Evolutionary conservation across 2,113 vertebrate genomes (phyloP).

Genomic region (Nothoprocta perdicaria): DNA sequence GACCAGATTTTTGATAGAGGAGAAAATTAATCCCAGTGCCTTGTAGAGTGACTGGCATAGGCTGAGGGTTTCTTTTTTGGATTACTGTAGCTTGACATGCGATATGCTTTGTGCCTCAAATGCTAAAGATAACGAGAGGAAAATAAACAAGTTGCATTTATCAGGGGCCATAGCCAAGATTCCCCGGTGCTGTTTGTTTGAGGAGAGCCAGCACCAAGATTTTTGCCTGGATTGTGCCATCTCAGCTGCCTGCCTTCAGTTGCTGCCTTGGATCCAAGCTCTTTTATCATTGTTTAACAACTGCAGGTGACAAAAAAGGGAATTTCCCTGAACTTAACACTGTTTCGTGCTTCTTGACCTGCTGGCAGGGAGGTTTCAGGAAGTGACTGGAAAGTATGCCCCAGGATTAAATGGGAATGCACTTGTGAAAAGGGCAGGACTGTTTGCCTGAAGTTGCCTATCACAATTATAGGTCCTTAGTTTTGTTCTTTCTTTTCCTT

Average conservation of each 20-base stretch:
- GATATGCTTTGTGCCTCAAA: neutral
- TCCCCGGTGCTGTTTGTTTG: neutral
- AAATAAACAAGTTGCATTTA: neutral
- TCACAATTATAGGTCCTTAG: neutral
- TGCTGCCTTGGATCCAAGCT: neutral
- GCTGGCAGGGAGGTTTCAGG: neutral
- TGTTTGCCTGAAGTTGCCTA: neutral
- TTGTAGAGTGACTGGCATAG: neutral
- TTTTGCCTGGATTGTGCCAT: neutral
- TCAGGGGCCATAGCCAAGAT: neutral
- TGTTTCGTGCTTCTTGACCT: neutral
- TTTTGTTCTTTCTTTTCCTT: neutral
- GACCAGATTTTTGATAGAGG: neutral
- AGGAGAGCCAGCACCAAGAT: neutral
- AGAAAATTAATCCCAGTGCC: neutral
- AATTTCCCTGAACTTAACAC: neutral
- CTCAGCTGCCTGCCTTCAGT: neutral
- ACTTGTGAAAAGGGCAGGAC: neutral
- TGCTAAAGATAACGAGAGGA: neutral
- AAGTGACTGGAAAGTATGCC: neutral
- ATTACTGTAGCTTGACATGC: neutral
- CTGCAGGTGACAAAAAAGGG: neutral
- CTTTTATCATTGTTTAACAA: neutral
- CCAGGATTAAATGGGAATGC: neutral
- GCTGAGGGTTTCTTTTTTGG: neutral